A percentile compares a stretch with the other conserved stretches of the same genome.
phyloP scores from a whole-genome alignment of 2,797 vertebrate genomes.

The Centroberyx gerrardi region DNA sequence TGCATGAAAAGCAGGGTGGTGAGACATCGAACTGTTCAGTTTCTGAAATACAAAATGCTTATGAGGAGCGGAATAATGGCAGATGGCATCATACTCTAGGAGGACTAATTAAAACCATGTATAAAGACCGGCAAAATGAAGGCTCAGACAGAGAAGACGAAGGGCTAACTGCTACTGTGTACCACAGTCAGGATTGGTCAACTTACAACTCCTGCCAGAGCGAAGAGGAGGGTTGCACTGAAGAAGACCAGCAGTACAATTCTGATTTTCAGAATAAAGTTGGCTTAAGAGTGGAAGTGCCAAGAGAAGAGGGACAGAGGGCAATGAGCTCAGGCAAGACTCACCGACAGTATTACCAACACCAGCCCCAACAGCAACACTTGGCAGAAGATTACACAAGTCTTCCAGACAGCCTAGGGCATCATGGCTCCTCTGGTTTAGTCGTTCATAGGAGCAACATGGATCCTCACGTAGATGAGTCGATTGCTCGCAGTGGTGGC shows the following conservation, averaged over 20 bases:
- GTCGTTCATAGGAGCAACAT: slow-evolving; percentile 3
- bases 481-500: neutral
- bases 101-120: neutral
- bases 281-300: neutral
- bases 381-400: neutral
- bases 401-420: neutral
- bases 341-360: slow-evolving; percentile 21
- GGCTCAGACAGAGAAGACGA: neutral
- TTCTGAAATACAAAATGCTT: neutral
- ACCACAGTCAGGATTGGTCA: slow-evolving; percentile 3
- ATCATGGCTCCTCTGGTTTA: neutral
- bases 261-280: slow-evolving; percentile 3
- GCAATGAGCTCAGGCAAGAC: neutral
- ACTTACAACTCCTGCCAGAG: neutral
- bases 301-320: neutral
- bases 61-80: neutral
- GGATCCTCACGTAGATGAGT: neutral
- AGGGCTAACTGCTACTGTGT: neutral
- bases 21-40: too few relatives aligned
- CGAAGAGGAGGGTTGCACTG: neutral
- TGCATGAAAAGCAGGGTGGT: neutral
- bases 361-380: slow-evolving; percentile 15
- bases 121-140: slow-evolving; percentile 8
- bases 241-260: slow-evolving; percentile 4
- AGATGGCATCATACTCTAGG: neutral